Conservation (phyloP, 2,888 invertebrate species). For the Macaria liturata region DNA sequence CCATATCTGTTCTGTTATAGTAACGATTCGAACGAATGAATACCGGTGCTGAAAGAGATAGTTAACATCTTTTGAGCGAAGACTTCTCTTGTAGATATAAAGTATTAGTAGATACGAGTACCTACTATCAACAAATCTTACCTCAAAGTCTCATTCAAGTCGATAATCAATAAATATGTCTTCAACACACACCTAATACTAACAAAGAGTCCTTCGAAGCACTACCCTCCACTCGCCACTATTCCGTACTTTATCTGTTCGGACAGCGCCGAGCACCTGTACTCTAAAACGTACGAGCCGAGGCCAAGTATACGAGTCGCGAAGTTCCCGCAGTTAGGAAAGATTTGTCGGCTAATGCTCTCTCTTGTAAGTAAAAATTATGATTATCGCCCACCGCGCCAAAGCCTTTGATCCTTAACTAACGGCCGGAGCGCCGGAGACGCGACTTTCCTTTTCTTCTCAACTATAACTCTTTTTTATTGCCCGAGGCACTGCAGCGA, state of each 20-base stretch:
- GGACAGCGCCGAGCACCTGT: constrained; percentile 50
- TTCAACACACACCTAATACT: too few species aligned
- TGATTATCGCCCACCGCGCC: constrained; percentile 79
- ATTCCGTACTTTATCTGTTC: constrained; percentile 30
- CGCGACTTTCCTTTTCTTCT: constrained; percentile 80
- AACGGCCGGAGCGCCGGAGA: constrained; percentile 66
- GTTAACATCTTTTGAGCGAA: too few species aligned
- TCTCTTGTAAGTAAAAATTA: constrained; percentile 83
- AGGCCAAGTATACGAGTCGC: constrained; percentile 60
- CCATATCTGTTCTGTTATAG: too few species aligned
- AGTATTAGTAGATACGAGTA: too few species aligned
- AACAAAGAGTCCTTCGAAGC: too few species aligned
- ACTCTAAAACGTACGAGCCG: constrained; percentile 60
- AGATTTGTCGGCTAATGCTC: constrained; percentile 82
- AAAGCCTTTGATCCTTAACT: constrained; percentile 81
- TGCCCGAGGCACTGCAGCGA: constrained; percentile 56
- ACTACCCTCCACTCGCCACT: constrained; percentile 5
- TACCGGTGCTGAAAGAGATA: too few species aligned
- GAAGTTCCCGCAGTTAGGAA: constrained; percentile 80
- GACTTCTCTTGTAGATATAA: too few species aligned
- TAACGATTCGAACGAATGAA: too few species aligned
- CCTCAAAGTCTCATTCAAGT: too few species aligned
- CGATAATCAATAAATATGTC: not conserved
- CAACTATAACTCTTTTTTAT: constrained; percentile 84
- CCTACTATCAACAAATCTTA: too few species aligned